Evolutionary conservation across 2,888 invertebrate genomes (phyloP), one percentile per base, ranked within the genome.

Genomic region (Athalia rosae): DNA sequence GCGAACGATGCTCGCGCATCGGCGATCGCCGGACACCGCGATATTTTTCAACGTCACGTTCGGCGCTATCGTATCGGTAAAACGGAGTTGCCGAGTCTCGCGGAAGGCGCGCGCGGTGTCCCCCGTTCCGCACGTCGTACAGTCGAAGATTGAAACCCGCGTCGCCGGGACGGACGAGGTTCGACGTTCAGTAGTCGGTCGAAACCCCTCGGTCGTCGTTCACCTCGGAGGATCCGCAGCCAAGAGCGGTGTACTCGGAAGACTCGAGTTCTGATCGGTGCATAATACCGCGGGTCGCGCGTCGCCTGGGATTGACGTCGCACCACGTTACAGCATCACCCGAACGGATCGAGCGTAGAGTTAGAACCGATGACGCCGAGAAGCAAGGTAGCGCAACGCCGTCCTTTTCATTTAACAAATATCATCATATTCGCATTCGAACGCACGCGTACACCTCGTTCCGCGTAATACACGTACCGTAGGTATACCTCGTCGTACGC

Each of bases 171-270:
- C 50, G 28, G 28, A 28, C 66, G 66, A 15, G 50, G 28, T 15
- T n/a, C 69, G 69, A 45, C 56, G 71, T 13, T 71, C 71, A 71
- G 71, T 71, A 71, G 71, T 71, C 58, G 56, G 56, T 71, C 58
- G 45, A 13, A 58, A 58, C 43, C 58, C 71, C 58, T 71, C 43
- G 71, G 58, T 71, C 71, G 56, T 71, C 71, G 43, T 45, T 71
- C 56, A 71, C 71, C 71, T 71, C 58, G 28, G 41, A 71, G 58
- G 56, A 71, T 71, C 71, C 56, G 56, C 71, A 15, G 56, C 58
- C 28, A 28, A 45, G 71, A 41, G 43, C 43, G 62, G 58, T 41
- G 62, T 28, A 62, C n/a, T n/a, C n/a, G 2, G 62, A 41, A 8
- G 66, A 56, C 71, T 28, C 2, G 28, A 28, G 28, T 28, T 28